Evolutionary conservation across 2,797 vertebrate species (phyloP).

Genomic region (Nyctalus aviator): DNA sequence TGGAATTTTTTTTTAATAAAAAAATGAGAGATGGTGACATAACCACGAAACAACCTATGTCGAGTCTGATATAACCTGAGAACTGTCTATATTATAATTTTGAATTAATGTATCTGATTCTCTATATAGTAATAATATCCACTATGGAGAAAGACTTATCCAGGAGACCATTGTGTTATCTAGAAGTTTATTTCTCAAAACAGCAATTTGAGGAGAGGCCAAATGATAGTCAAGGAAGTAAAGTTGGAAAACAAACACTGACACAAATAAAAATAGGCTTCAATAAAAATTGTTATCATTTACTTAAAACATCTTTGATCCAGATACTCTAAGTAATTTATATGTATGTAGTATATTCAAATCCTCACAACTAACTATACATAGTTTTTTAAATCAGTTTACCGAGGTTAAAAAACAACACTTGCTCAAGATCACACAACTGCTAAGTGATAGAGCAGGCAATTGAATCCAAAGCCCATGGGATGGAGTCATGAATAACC

Average conservation of each 20-base stretch:
- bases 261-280: not conserved
- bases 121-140: not conserved
- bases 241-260: not conserved
- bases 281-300: not conserved
- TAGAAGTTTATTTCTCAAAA: constrained; percentile 26
- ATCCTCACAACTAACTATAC: not conserved
- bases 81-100: not conserved
- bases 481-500: not conserved
- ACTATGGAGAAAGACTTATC: not conserved
- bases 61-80: too few relatives aligned
- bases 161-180: not conserved
- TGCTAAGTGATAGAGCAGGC: not conserved
- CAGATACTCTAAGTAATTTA: not conserved
- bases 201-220: not conserved
- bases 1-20: too few relatives aligned
- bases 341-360: not conserved
- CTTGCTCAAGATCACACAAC: not conserved
- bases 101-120: not conserved
- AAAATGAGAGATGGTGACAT: too few relatives aligned
- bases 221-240: not conserved
- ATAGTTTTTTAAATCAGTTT: not conserved
- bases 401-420: not conserved
- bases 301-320: not conserved
- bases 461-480: not conserved
- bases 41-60: too few relatives aligned